These are phyloP conservation scores for Pogonognathellus flavescens DNA, from an alignment of 1,140 invertebrate species.

Conservation along the genomic window DNA sequence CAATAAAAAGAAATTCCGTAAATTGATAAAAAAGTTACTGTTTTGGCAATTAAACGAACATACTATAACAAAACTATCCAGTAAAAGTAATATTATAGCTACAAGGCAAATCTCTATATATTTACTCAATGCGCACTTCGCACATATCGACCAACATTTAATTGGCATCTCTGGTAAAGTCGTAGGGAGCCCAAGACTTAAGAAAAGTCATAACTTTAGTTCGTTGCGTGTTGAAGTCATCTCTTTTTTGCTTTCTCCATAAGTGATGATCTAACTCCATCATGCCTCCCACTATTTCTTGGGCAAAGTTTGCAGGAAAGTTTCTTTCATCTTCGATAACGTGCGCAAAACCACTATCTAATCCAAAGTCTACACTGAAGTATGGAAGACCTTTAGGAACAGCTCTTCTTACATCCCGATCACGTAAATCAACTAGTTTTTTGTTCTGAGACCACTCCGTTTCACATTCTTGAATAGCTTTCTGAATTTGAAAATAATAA, in stretches of 20 bases:
- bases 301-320: slow-evolving; percentile 92
- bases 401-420: slow-evolving; percentile 81
- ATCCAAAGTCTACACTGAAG: slow-evolving; percentile 93
- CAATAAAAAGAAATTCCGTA: background rate
- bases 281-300: slow-evolving; percentile 96
- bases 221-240: slow-evolving; percentile 80
- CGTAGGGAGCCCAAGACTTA: slow-evolving; percentile 77
- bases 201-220: slow-evolving; percentile 79
- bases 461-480: slow-evolving; percentile 95
- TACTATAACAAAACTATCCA: background rate
- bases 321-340: slow-evolving; percentile 93
- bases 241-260: slow-evolving; percentile 85
- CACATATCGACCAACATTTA: background rate
- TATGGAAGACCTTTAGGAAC: slow-evolving; percentile 96
- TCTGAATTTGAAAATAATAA: slow-evolving; percentile 72
- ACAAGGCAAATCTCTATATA: background rate
- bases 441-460: slow-evolving; percentile 95
- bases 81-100: background rate
- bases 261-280: slow-evolving; percentile 85
- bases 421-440: slow-evolving; percentile 88
- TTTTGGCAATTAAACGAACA: background rate
- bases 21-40: background rate
- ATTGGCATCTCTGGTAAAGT: slow-evolving; percentile 69
- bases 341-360: slow-evolving; percentile 91
- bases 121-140: background rate